These are phyloP conservation scores for Aphelenchoides besseyi DNA, from an alignment of 1,140 invertebrate genomes.

Conservation along the genomic window DNA sequence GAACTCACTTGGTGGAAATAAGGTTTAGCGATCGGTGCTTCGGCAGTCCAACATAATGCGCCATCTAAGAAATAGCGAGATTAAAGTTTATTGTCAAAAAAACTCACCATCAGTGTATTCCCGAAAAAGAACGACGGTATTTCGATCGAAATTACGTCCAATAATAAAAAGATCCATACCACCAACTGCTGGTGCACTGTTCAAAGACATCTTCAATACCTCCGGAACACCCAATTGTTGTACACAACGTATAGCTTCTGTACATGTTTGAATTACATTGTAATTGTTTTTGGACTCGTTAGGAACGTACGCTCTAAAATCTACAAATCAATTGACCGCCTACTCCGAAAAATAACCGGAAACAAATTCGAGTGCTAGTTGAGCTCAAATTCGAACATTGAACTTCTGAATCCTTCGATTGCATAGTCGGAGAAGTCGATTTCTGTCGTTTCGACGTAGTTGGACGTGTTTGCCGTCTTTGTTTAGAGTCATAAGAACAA, in stretches of 20 bases:
- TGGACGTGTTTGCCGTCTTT: slow-evolving; percentile 66
- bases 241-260: slow-evolving; percentile 88
- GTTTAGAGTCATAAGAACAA: slow-evolving; percentile 90
- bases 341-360: not conserved
- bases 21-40: slow-evolving; percentile 65
- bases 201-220: slow-evolving; percentile 85
- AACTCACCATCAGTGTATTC: slow-evolving; percentile 63
- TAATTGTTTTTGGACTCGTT: slow-evolving; percentile 70
- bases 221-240: slow-evolving; percentile 92
- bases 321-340: no score
- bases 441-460: slow-evolving; percentile 16
- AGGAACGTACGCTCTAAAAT: slow-evolving; percentile 75
- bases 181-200: slow-evolving; percentile 74
- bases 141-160: slow-evolving; percentile 93
- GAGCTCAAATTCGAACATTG: not conserved
- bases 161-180: slow-evolving; percentile 83
- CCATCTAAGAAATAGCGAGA: slow-evolving; percentile 39
- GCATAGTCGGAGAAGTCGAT: not conserved
- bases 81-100: slow-evolving; percentile 54
- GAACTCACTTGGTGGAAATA: slow-evolving; percentile 65
- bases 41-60: slow-evolving; percentile 63
- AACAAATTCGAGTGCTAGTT: slow-evolving; percentile 13
- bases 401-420: slow-evolving; percentile 18
- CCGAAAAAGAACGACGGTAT: slow-evolving; percentile 82
- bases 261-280: slow-evolving; percentile 79